Evolutionary conservation across 2,797 vertebrate species (phyloP).

Genomic region (Aldrovandia affinis): DNA sequence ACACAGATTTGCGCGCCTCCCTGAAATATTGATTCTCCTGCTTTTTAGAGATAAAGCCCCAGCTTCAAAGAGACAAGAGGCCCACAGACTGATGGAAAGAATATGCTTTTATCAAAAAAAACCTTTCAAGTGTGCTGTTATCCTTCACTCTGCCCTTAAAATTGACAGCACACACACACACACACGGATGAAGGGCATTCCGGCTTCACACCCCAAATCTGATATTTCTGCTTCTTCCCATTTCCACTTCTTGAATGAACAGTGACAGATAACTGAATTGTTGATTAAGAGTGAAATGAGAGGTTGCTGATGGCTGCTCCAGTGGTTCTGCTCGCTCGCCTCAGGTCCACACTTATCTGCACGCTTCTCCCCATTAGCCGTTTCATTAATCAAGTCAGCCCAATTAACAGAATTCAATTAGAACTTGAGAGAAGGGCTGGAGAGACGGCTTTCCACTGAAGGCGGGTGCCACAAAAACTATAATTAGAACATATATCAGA

Average conservation of each 20-base stretch:
- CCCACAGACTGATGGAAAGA: conserved; percentile 8
- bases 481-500: background rate
- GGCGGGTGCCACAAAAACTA: background rate
- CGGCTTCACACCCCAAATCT: background rate
- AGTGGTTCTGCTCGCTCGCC: background rate
- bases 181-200: background rate
- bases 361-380: background rate
- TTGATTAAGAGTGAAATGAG: conserved; percentile 12
- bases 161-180: background rate
- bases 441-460: background rate
- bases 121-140: conserved; percentile 4
- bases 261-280: conserved; percentile 8
- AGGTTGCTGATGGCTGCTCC: background rate
- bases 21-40: conserved; percentile 30
- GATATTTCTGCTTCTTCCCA: background rate
- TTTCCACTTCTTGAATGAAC: background rate
- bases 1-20: background rate
- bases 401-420: conserved; percentile 19
- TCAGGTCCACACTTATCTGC: conserved; percentile 2
- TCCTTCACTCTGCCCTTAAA: background rate
- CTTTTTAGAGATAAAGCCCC: conserved; percentile 18
- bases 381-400: conserved; percentile 10
- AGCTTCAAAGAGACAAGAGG: conserved; percentile 21
- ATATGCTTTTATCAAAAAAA: conserved; percentile 13
- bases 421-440: background rate